Conservation (phyloP, 2,888 invertebrate genomes). For the Chesias legatella region DNA sequence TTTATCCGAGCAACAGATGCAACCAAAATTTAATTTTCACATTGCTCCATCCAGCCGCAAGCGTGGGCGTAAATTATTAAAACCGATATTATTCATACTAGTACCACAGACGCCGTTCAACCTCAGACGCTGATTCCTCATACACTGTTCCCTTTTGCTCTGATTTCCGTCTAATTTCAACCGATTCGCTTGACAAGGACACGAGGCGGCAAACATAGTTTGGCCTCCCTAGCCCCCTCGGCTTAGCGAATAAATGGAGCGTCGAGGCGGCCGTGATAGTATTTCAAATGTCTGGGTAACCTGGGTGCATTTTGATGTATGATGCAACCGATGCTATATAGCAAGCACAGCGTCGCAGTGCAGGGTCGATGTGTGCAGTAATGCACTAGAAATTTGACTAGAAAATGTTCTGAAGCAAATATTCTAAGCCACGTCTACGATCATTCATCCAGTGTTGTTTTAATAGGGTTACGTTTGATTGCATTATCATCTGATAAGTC, state of each 20-base stretch:
- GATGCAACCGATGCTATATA: slow-evolving; percentile 31
- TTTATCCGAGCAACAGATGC: slow-evolving; percentile 11
- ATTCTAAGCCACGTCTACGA: too few relatives aligned
- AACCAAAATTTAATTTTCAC: slow-evolving; percentile 8
- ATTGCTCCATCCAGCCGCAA: neutral
- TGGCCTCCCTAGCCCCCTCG: slow-evolving; percentile 19
- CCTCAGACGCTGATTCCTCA: slow-evolving; percentile 38
- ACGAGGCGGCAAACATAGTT: slow-evolving; percentile 28
- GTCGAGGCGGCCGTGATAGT: slow-evolving; percentile 19
- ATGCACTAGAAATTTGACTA: slow-evolving; percentile 23
- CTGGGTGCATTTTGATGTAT: slow-evolving; percentile 31
- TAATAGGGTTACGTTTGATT: too few relatives aligned
- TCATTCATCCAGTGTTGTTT: too few relatives aligned
- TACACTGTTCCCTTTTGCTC: slow-evolving; percentile 30
- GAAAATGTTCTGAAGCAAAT: too few relatives aligned
- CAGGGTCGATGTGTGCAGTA: slow-evolving; percentile 31
- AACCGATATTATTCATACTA: slow-evolving; percentile 21
- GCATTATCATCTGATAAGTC: too few relatives aligned
- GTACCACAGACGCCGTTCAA: slow-evolving; percentile 17
- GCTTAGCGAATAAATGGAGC: slow-evolving; percentile 4
- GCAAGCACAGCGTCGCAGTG: slow-evolving; percentile 30
- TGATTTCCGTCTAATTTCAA: slow-evolving; percentile 46
- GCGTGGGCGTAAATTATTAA: slow-evolving; percentile 17
- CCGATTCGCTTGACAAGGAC: slow-evolving; percentile 41
- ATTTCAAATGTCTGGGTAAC: slow-evolving; percentile 27